phyloP scores from a whole-genome alignment of 2,888 invertebrate genomes.

The Neoitamus cyanurus region DNA sequence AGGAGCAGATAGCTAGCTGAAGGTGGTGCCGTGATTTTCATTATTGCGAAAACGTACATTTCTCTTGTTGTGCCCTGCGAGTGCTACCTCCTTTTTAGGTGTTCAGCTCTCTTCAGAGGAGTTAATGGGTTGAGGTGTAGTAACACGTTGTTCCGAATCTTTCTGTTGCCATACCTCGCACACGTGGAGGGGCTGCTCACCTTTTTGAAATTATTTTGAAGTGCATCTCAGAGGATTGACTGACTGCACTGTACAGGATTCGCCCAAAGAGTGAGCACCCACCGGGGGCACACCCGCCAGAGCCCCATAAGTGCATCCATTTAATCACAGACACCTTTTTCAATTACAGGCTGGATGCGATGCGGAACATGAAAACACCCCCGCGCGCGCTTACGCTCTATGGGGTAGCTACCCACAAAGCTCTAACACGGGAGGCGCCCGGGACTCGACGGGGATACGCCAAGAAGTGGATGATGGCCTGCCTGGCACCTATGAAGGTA shows the following conservation, averaged over 20 bases:
- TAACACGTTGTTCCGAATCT: not conserved
- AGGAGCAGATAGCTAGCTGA: not conserved
- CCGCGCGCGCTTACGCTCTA: no score
- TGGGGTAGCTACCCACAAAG: not conserved
- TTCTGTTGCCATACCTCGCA: not conserved
- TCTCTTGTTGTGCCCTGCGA: not conserved
- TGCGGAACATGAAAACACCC: not conserved
- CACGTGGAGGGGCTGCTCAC: constrained; percentile 22
- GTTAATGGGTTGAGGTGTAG: constrained; percentile 7
- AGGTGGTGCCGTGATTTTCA: constrained; percentile 3
- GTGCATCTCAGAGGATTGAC: not conserved
- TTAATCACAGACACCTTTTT: constrained; percentile 51
- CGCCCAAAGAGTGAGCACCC: not conserved
- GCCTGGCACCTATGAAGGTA: not conserved
- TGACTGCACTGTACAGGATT: not conserved
- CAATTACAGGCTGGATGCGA: constrained; percentile 44
- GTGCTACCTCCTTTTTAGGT: not conserved
- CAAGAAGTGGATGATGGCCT: not conserved
- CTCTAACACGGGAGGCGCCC: not conserved
- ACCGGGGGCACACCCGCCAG: not conserved
- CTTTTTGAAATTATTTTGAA: constrained; percentile 28
- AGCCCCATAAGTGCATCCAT: constrained; percentile 46
- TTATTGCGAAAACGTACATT: constrained; percentile 3
- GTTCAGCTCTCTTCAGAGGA: not conserved
- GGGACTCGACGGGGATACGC: not conserved